These are phyloP conservation scores for Rhinoraja longicauda DNA, from an alignment of 2,797 vertebrate genomes.

Conservation along the genomic window DNA sequence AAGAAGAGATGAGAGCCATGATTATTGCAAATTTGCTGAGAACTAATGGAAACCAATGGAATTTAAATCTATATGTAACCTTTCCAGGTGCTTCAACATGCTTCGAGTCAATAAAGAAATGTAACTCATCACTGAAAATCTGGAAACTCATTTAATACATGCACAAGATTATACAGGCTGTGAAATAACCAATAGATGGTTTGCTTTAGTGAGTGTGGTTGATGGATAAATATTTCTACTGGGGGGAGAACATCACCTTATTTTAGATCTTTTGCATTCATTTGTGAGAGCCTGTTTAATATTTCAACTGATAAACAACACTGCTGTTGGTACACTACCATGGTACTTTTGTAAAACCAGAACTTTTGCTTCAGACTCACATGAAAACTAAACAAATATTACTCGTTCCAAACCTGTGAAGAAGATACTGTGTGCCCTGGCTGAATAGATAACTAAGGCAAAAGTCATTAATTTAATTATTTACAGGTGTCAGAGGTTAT, in stretches of 20 bases:
- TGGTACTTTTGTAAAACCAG: not conserved
- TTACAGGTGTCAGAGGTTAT: no score
- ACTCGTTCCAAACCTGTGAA: not conserved
- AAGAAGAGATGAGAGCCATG: not conserved
- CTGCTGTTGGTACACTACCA: not conserved
- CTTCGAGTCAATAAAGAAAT: not conserved
- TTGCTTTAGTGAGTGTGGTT: not conserved
- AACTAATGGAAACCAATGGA: not conserved
- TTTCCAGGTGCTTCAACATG: not conserved
- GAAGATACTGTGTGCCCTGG: not conserved
- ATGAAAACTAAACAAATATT: not conserved
- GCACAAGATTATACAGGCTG: not conserved
- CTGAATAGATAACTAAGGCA: not conserved
- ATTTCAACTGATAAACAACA: not conserved
- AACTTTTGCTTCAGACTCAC: not conserved
- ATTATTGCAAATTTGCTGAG: not conserved
- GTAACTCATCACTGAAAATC: not conserved
- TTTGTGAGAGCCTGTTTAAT: not conserved
- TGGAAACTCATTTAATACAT: not conserved
- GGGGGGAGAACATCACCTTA: not conserved
- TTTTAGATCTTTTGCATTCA: not conserved
- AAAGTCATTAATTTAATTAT: not conserved
- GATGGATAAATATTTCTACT: not conserved
- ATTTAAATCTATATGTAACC: not conserved
- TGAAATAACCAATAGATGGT: not conserved